Evolutionary conservation across 2,797 vertebrate genomes (phyloP), one percentile per base, ranked within the genome.

Genomic region (Coilia nasus): DNA sequence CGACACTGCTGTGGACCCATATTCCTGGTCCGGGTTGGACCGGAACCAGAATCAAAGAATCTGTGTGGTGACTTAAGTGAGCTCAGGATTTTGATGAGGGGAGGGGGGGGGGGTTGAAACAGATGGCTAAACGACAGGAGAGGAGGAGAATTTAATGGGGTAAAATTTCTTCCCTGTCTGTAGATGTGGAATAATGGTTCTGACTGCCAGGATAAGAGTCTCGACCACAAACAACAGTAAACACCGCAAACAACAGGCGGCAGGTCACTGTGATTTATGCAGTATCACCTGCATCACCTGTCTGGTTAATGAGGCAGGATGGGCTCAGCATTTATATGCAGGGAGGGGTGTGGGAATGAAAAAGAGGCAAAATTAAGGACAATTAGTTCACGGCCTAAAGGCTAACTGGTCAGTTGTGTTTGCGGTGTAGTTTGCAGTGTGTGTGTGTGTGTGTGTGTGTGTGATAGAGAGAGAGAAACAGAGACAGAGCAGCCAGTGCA

Each of bases 101-200:
- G 50, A 3, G 50, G 50, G 35, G 35, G 35, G 35, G 35, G 9
- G n/a, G n/a, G 7, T n/a, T 9, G 12, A 75, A 44, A 25, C 64
- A 91, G 90, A 90, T 54, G 86, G 87, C 86, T 47, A 50, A 84
- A 19, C 31, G 25, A 25, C 62, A 35, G 67, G 28, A 75, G 28
- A 35, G 28, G 67, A 41, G 1, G 31, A 5, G 14, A 75, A 75
- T 75, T 75, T 75, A 75, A 75, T 35, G 15, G 31, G 14, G 15
- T 1, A 17, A 17, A 75, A 75, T 35, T 17, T 35, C 28, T 41
- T 31, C 35, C 31, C 67, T 75, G 28, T 75, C 31, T 75, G 67
- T 75, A 19, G 31, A 9, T 14, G 67, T 15, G 28, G 67, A 28
- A 41, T 75, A 35, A 41, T 10, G 4, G 28, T 15, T 25, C 25